These are phyloP conservation scores for Sesamia nonagrioides DNA, from an alignment of 1,140 invertebrate species.

Conservation along the genomic window DNA sequence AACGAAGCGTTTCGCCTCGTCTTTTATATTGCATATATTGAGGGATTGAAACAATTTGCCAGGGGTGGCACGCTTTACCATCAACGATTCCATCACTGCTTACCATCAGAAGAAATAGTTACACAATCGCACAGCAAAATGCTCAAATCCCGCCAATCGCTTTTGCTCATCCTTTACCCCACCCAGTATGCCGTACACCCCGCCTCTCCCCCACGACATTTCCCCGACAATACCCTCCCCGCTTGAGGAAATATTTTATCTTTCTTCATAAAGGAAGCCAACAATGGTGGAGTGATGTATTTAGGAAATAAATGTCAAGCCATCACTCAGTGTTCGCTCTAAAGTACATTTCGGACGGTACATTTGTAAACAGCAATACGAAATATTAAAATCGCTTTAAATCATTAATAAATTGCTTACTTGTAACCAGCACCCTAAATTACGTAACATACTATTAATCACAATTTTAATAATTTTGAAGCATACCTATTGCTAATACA, in stretches of 20 bases:
- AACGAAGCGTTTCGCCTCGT: too few relatives aligned
- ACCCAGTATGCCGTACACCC: constrained; percentile 51
- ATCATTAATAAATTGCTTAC: constrained; percentile 41
- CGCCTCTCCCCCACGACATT: constrained; percentile 69
- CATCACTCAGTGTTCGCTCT: constrained; percentile 72
- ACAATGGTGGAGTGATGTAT: constrained; percentile 79
- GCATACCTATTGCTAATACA: too few relatives aligned
- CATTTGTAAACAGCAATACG: constrained; percentile 25
- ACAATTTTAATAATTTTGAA: too few relatives aligned
- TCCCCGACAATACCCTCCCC: constrained; percentile 73
- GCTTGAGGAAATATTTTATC: constrained; percentile 83
- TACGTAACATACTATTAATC: background rate
- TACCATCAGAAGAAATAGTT: too few relatives aligned
- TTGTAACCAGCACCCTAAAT: background rate
- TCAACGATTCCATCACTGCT: too few relatives aligned
- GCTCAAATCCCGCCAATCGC: constrained; percentile 6
- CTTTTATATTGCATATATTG: too few relatives aligned
- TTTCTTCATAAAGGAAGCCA: constrained; percentile 82
- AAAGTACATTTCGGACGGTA: constrained; percentile 59
- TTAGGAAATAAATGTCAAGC: constrained; percentile 82
- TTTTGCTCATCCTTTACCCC: constrained; percentile 33
- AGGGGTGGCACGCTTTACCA: background rate
- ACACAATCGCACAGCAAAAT: background rate
- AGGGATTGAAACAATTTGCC: constrained; percentile 27
- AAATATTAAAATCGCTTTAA: constrained; percentile 44